Evolutionary conservation across 2,797 vertebrate genomes (phyloP), one percentile per base, ranked within the genome.

Genomic region (Xenentodon cancila): DNA sequence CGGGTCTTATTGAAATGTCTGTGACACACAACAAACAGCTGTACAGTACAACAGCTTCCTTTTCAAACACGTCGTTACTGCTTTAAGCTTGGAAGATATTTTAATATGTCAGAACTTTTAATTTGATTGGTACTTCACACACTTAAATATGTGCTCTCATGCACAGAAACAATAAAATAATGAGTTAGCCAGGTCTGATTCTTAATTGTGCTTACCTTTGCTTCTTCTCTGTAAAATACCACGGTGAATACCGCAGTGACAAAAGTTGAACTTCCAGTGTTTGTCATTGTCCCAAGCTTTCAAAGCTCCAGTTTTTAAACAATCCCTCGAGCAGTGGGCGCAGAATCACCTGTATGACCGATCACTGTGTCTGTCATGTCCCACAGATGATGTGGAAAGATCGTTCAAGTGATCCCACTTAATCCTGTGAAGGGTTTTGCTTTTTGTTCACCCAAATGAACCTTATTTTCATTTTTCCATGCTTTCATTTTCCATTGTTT

Each of bases 401-500:
- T 61, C 48, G 52, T n/a, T 50, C 50, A 62, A 61, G 57, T 40
- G 20, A 84, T 72, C 75, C 65, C 58, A 70, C 56, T 62, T 52
- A 46, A 53, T 56, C 49, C 53, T 57, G 45, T 22, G 46, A 75
- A 75, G 48, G n/a, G 22, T 65, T 71, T 63, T 9, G 64, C 57
- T 50, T 51, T 59, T 63, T 22, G 55, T 68, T 63, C 53, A 45
- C 61, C 42, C 34, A 51, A 42, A 79, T 54, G 73, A 77, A 76
- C n/a, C 71, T 79, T 65, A 52, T 79, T 75, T 77, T 61, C 50
- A 45, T n/a, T 60, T 64, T 43, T 21, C 50, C 67, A 50, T 21
- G 30, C 72, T 79, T 71, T 71, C 64, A 59, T 49, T 83, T 73
- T 37, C 70, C 62, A 67, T 85, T 88, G 83, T 89, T 84, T 70